Base-by-base conservation (phyloP, 1,140 invertebrate species). In the Pararge aegeria region DNA sequence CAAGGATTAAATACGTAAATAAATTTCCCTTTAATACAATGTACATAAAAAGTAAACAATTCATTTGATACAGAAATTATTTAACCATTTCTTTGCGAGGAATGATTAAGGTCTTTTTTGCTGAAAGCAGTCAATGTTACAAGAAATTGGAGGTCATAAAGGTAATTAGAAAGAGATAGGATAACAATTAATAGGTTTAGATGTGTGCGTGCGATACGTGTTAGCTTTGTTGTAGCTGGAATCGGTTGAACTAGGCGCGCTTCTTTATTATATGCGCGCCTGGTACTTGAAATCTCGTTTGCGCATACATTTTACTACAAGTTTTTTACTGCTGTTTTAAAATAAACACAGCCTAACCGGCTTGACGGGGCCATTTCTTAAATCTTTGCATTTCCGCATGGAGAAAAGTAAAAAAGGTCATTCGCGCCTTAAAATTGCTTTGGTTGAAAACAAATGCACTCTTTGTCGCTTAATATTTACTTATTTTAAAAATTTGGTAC, bases 331-430 rank as follows among this genome's bases (percentile, higher is more conserved):
- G 61, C 61, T 61, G 70, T 78, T 70, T 83, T 80, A 79, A 83
- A 85, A 86, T 78, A 80, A 67, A 84, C 71, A 63, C 64, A 46
- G 30, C 30, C 30, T 34, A 84, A 89, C 82, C 83, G 75, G 83
- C 76, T 80, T 66, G 78, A 83, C 80, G 62, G 60, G 79, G 64
- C 70, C 72, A 79, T 81, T 82, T 84, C 73, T 84, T 77, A 83
- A 86, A 84, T 78, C 78, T 83, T 84, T 82, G 80, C 80, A 86
- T 89, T 89, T 89, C 86, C 83, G 80, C 74, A 72, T 86, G 71
- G 64, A 76, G 70, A 86, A 87, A 83, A 84, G 64, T 75, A 85
- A 84, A 84, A 81, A 83, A 78, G 80, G 75, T 85, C 81, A 76
- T 87, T 86, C 78, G 77, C 80, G 83, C 78, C 81, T 77, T 5